Evolutionary conservation across 1,140 invertebrate genomes (phyloP).

Genomic region (Drosophila kurseongensis): DNA sequence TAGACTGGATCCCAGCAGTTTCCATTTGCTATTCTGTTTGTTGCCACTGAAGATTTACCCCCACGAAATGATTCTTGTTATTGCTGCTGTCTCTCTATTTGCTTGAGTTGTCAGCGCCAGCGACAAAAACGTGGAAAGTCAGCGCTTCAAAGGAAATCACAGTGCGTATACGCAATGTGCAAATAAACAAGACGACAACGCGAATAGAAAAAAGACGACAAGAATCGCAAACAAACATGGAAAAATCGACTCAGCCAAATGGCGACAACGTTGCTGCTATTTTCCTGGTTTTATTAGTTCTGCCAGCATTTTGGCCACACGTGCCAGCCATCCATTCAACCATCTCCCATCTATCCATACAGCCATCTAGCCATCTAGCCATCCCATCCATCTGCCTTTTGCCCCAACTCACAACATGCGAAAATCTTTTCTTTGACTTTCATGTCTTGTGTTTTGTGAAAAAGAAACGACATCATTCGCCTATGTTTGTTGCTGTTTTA

Average conservation of each 20-base stretch:
- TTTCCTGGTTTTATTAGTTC: slow-evolving; percentile 72
- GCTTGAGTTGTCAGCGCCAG: slow-evolving; percentile 62
- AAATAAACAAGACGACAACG: slow-evolving; percentile 58
- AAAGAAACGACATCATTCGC: slow-evolving; percentile 72
- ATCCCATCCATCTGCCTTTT: slow-evolving; percentile 11
- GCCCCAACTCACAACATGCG: slow-evolving; percentile 15
- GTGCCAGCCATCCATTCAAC: slow-evolving; percentile 73
- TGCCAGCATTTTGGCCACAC: slow-evolving; percentile 78
- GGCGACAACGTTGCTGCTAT: slow-evolving; percentile 59
- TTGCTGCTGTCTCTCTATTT: slow-evolving; percentile 45
- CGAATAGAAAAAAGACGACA: background rate
- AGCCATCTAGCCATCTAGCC: slow-evolving; percentile 4
- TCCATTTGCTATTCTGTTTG: slow-evolving; percentile 4
- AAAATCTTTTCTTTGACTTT: slow-evolving; percentile 48
- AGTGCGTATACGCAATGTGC: slow-evolving; percentile 74
- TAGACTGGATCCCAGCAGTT: slow-evolving; percentile 33
- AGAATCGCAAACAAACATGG: slow-evolving; percentile 69
- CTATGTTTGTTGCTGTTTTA: slow-evolving; percentile 42
- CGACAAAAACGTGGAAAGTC: slow-evolving; percentile 57
- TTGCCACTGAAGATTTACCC: slow-evolving; percentile 13
- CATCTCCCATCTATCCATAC: slow-evolving; percentile 11
- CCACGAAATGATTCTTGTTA: slow-evolving; percentile 16
- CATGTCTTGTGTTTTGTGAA: slow-evolving; percentile 16
- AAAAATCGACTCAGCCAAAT: slow-evolving; percentile 69
- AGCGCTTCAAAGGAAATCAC: slow-evolving; percentile 74